Evolutionary conservation across 2,888 invertebrate genomes (phyloP).

Genomic region (Papilio gigon): DNA sequence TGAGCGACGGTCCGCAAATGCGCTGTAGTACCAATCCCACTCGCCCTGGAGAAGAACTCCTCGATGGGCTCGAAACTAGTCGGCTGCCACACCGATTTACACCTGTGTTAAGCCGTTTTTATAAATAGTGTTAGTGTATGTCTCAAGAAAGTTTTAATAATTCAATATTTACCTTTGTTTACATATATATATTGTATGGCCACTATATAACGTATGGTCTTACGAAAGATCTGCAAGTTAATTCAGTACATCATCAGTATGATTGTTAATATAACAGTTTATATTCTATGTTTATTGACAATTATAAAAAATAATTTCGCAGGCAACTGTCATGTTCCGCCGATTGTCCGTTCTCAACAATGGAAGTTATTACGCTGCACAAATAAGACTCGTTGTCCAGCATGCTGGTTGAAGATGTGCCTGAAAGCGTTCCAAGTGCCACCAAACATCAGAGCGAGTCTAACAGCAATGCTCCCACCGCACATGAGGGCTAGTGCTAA

Average conservation of each 20-base stretch:
- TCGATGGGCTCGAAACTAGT: too few relatives aligned
- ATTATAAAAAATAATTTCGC: constrained; percentile 44
- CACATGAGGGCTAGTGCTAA: constrained; percentile 80
- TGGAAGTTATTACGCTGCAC: constrained; percentile 86
- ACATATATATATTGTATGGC: too few relatives aligned
- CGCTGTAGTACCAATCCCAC: too few relatives aligned
- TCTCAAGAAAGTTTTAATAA: too few relatives aligned
- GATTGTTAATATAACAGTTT: not conserved
- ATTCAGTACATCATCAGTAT: not conserved
- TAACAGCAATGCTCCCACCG: constrained; percentile 86
- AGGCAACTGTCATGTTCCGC: constrained; percentile 88
- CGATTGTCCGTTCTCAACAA: constrained; percentile 86
- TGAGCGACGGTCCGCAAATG: too few relatives aligned
- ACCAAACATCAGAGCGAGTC: constrained; percentile 84
- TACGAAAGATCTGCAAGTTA: not conserved
- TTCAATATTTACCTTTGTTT: too few relatives aligned
- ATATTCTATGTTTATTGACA: not conserved
- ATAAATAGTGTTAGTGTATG: too few relatives aligned
- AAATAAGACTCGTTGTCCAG: constrained; percentile 89
- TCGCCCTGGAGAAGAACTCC: too few relatives aligned
- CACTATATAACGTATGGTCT: not conserved
- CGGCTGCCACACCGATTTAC: too few relatives aligned
- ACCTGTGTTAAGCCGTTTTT: too few relatives aligned
- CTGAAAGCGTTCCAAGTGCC: constrained; percentile 90
- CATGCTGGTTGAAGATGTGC: constrained; percentile 94